Percentiles rank a stretch among this genome's conserved stretches.
Evolutionary conservation across 2,797 vertebrate species (phyloP).

Genomic region (Tarsius wallacei): DNA sequence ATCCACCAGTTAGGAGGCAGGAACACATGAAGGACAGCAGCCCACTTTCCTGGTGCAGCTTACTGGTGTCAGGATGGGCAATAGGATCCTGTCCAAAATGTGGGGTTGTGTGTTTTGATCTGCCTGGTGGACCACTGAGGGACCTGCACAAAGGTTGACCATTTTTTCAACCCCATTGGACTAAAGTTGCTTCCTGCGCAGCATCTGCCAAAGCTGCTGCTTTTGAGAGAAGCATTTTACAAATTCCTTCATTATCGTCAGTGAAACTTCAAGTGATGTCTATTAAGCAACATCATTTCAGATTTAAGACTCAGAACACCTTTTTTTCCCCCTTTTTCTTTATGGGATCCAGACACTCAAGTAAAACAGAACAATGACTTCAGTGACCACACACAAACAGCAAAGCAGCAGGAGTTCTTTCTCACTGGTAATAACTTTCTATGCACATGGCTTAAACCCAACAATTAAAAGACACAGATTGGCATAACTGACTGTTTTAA

Average conservation of each 20-base stretch:
- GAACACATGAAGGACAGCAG: not conserved
- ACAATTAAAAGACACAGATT: not conserved
- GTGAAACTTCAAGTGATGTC: too few species aligned
- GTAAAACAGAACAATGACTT: not conserved
- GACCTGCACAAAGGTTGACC: not conserved
- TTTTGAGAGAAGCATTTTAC: too few species aligned
- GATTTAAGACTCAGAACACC: not conserved
- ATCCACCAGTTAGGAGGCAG: not conserved
- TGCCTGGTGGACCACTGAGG: not conserved
- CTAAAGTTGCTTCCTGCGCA: not conserved
- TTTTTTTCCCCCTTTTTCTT: not conserved
- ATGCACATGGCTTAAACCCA: slow-evolving; percentile 32
- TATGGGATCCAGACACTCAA: not conserved
- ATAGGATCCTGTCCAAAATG: slow-evolving; percentile 4
- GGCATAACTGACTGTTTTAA: not conserved
- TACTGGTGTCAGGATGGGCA: not conserved
- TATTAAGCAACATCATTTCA: not conserved
- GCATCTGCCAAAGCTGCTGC: not conserved
- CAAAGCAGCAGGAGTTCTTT: not conserved
- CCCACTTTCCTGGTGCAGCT: not conserved
- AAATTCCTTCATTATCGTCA: too few species aligned
- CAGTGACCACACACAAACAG: slow-evolving; percentile 8
- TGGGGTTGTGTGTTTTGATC: not conserved
- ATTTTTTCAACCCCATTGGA: not conserved
- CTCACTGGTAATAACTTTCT: slow-evolving; percentile 33